Evolutionary conservation across 2,888 invertebrate genomes (phyloP).

Genomic region (Opisthograptis luteolata): DNA sequence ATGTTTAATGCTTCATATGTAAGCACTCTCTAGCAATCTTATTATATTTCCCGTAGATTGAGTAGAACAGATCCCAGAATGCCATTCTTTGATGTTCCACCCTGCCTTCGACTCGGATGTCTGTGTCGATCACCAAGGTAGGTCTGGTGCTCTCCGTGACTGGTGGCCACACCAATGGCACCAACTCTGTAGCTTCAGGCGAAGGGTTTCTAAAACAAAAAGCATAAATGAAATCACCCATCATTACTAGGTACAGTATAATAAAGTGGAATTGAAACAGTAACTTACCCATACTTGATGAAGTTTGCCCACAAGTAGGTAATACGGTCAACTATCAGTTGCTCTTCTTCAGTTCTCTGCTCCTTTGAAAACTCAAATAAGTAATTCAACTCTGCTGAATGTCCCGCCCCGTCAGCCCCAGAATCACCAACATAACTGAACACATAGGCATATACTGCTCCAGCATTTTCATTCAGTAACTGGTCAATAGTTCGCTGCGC

Average conservation of each 20-base stretch:
- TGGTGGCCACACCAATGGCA: conserved; percentile 63
- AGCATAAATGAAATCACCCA: neutral
- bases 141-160: conserved; percentile 56
- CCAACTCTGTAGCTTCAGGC: conserved; percentile 49
- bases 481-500: conserved; percentile 59
- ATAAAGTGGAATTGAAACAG: neutral
- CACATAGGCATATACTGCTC: conserved; percentile 65
- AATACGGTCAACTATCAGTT: conserved; percentile 58
- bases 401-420: conserved; percentile 50
- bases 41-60: conserved; percentile 60
- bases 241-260: neutral
- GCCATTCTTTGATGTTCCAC: conserved; percentile 67
- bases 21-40: conserved; percentile 55
- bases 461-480: conserved; percentile 61
- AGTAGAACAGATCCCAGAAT: conserved; percentile 75
- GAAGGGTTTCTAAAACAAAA: conserved; percentile 63
- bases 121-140: conserved; percentile 62
- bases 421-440: conserved; percentile 63
- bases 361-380: conserved; percentile 53
- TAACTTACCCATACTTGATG: conserved; percentile 73
- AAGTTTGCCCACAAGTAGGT: conserved; percentile 72
- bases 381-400: conserved; percentile 64
- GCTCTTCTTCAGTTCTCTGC: conserved; percentile 49
- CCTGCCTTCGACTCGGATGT: conserved; percentile 55
- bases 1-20: conserved; percentile 15